Evolutionary conservation across 2,888 invertebrate species (phyloP).

Genomic region (Volucella zonaria): DNA sequence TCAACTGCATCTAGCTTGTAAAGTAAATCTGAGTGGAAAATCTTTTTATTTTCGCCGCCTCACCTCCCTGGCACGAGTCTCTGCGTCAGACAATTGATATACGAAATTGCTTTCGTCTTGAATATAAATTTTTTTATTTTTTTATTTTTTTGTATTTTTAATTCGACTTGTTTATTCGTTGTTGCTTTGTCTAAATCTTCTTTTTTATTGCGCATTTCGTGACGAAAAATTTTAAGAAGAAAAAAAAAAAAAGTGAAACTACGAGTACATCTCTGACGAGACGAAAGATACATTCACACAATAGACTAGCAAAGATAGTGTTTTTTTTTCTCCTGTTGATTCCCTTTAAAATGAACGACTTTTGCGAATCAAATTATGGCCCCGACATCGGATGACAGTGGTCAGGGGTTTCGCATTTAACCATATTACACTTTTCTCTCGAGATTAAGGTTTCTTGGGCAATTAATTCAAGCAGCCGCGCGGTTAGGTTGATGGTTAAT

Average conservation of each 20-base stretch:
- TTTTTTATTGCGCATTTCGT: constrained; percentile 58
- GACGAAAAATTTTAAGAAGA: constrained; percentile 36
- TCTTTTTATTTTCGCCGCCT: constrained; percentile 27
- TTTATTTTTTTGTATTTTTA: neutral
- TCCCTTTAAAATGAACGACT: neutral
- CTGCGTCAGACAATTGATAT: constrained; percentile 43
- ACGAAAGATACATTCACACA: constrained; percentile 29
- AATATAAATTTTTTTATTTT: constrained; percentile 19
- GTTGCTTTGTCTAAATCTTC: constrained; percentile 29
- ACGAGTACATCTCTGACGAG: constrained; percentile 51
- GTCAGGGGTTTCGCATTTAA: constrained; percentile 22
- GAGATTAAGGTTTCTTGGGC: constrained; percentile 20
- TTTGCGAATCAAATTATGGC: constrained; percentile 34
- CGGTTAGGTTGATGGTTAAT: neutral
- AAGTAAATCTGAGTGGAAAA: constrained; percentile 56
- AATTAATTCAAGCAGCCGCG: constrained; percentile 28
- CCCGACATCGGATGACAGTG: constrained; percentile 12
- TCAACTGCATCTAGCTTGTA: constrained; percentile 34
- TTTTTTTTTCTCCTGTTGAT: neutral
- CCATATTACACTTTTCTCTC: constrained; percentile 11
- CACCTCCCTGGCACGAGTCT: constrained; percentile 45
- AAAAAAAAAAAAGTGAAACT: constrained; percentile 43
- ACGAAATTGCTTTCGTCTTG: constrained; percentile 11
- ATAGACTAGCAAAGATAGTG: constrained; percentile 26
- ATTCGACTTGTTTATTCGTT: constrained; percentile 24